Evolutionary conservation across 1,140 invertebrate genomes (phyloP).

Genomic region (Triops cancriformis): DNA sequence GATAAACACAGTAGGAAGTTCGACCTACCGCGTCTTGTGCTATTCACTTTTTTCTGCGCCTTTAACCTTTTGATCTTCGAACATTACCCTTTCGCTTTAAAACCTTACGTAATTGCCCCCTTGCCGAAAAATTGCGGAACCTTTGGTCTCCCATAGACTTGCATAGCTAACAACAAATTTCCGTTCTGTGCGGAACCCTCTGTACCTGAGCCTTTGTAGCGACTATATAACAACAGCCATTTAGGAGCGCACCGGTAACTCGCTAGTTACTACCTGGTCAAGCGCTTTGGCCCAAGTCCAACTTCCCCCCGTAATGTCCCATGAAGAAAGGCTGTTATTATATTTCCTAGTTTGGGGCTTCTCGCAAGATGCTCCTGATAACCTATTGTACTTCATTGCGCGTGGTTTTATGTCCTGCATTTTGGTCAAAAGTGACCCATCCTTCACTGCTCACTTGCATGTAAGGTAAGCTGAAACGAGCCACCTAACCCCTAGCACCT

Average conservation of each 20-base stretch:
- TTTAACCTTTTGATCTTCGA: not conserved
- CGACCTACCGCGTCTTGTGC: not conserved
- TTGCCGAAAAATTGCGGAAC: conserved; percentile 5
- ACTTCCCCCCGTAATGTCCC: not conserved
- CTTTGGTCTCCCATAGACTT: conserved; percentile 13
- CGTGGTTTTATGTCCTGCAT: not conserved
- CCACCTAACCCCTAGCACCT: not conserved
- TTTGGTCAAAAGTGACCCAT: conserved; percentile 3
- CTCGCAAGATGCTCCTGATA: conserved; percentile 2
- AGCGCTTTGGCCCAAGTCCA: not conserved
- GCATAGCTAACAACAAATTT: not conserved
- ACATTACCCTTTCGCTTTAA: not conserved
- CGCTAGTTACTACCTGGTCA: not conserved
- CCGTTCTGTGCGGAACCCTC: not conserved
- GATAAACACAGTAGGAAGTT: not conserved
- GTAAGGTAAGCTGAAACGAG: not conserved
- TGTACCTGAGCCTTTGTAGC: not conserved
- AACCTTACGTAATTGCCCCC: not conserved
- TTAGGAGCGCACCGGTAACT: not conserved
- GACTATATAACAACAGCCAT: not conserved
- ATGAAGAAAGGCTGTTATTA: not conserved
- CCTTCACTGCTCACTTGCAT: not conserved
- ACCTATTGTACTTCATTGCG: not conserved
- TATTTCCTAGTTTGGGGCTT: not conserved
- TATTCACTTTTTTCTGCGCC: not conserved